Conservation (phyloP, 2,888 invertebrate species). For the Agrochola macilenta region DNA sequence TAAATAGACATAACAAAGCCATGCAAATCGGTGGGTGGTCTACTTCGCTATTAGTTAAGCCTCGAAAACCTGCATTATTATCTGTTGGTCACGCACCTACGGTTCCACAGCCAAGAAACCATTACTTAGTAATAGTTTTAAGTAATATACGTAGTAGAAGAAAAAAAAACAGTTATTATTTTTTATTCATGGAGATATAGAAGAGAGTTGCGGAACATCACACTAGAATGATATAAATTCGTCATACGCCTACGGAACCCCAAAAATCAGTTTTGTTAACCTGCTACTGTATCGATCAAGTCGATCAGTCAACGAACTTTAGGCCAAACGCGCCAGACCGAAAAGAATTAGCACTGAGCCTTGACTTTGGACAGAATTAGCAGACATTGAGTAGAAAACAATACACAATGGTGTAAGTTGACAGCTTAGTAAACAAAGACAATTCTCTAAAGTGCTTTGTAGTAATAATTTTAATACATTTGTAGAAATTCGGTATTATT, state of each 20-base stretch:
- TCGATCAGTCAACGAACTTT: conserved; percentile 67
- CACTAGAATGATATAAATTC: neutral
- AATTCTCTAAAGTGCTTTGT: conserved; percentile 42
- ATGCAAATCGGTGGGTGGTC: conserved; percentile 50
- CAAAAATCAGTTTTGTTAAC: conserved; percentile 19
- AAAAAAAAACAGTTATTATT: too few species aligned
- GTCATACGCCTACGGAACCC: neutral
- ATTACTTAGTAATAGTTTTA: neutral
- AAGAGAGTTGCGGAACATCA: neutral
- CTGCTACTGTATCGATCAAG: conserved; percentile 45
- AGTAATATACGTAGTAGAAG: too few species aligned
- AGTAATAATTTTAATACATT: conserved; percentile 37
- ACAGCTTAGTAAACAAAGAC: conserved; percentile 41
- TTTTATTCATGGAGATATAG: too few species aligned
- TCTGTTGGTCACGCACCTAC: neutral
- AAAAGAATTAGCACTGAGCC: conserved; percentile 66
- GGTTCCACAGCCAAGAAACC: conserved; percentile 14
- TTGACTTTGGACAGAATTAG: conserved; percentile 65
- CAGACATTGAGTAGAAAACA: conserved; percentile 49
- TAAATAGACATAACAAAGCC: conserved; percentile 53
- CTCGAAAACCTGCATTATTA: conserved; percentile 33
- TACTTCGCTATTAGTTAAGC: conserved; percentile 32
- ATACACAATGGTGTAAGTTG: conserved; percentile 44
- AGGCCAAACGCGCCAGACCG: conserved; percentile 68
- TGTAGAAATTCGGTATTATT: conserved; percentile 20